Evolutionary conservation across 2,113 vertebrate genomes (phyloP).

Genomic region (zebrafish (Danio rerio)): DNA sequence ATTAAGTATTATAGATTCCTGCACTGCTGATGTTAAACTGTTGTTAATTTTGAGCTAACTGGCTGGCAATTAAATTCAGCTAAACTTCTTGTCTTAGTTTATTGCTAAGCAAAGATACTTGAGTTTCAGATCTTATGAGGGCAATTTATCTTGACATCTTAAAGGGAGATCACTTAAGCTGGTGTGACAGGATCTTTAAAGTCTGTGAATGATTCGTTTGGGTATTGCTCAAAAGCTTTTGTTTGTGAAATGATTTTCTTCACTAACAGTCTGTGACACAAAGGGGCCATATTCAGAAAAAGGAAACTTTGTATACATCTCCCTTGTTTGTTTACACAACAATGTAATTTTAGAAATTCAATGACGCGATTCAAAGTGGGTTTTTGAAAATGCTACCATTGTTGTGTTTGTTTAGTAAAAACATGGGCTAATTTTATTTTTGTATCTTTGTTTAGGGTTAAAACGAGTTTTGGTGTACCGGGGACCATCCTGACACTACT

Average conservation of each 20-base stretch:
- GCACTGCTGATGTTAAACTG: not conserved
- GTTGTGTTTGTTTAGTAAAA: too few relatives aligned
- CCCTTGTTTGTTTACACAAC: too few relatives aligned
- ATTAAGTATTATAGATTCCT: too few relatives aligned
- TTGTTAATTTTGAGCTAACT: not conserved
- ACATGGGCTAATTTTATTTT: too few relatives aligned
- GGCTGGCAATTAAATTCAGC: not conserved
- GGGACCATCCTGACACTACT: too few relatives aligned
- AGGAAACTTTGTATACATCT: too few relatives aligned
- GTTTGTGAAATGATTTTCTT: constrained; percentile 22
- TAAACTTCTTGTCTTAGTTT: not conserved
- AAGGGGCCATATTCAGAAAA: not conserved
- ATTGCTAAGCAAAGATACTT: not conserved
- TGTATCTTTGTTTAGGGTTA: too few relatives aligned
- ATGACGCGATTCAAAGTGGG: too few relatives aligned
- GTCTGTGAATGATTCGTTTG: constrained; percentile 23
- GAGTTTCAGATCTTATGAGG: constrained; percentile 28
- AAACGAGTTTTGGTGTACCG: too few relatives aligned
- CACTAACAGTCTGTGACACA: constrained; percentile 21
- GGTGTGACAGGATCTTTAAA: constrained; percentile 33
- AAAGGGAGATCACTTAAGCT: constrained; percentile 25
- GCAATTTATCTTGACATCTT: constrained; percentile 46
- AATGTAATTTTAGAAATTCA: too few relatives aligned
- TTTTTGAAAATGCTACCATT: too few relatives aligned
- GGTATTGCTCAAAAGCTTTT: not conserved